A percentile compares a stretch with the other conserved stretches of the same genome.
phyloP scores from a whole-genome alignment of 2,113 vertebrate genomes.

The Syngnathus floridae region DNA sequence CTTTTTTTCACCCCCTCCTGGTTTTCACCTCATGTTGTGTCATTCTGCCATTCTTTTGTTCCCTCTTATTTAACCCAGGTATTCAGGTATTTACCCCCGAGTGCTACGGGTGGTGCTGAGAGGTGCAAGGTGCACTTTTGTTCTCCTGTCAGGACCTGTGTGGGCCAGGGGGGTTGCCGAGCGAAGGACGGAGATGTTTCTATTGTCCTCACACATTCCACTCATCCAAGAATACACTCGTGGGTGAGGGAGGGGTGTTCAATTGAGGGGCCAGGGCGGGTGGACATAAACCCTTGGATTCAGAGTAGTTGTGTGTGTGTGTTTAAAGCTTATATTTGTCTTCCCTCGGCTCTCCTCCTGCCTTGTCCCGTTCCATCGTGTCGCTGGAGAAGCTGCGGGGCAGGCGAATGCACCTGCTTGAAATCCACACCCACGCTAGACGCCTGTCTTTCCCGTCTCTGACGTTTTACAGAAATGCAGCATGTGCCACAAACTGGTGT shows the following conservation, averaged over 20 bases:
- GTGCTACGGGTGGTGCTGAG: conserved; percentile 47
- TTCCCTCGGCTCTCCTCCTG: conserved; percentile 16
- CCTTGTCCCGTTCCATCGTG: conserved; percentile 39
- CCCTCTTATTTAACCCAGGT: conserved; percentile 55
- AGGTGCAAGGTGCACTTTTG: conserved; percentile 75
- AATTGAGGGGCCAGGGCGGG: conserved; percentile 6
- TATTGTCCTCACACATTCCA: conserved; percentile 69
- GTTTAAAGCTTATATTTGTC: conserved; percentile 50
- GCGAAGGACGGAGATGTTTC: conserved; percentile 46
- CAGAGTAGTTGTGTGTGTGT: conserved; percentile 5
- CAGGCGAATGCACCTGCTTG: conserved; percentile 69
- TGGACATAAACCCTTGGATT: conserved; percentile 21
- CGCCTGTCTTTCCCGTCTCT: conserved; percentile 58
- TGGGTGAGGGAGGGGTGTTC: conserved; percentile 25
- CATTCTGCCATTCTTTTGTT: conserved; percentile 22
- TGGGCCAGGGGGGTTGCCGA: conserved; percentile 39
- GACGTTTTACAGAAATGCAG: conserved; percentile 50
- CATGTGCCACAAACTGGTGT: conserved; percentile 57
- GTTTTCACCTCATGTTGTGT: conserved; percentile 24
- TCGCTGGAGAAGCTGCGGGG: conserved; percentile 48
- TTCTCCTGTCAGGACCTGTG: conserved; percentile 69
- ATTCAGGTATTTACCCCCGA: conserved; percentile 66
- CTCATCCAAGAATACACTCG: conserved; percentile 40
- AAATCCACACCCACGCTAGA: conserved; percentile 66
- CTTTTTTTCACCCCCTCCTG: conserved; percentile 10